Conservation (phyloP, 2,797 vertebrate species). For the Macropus fuliginosus region DNA sequence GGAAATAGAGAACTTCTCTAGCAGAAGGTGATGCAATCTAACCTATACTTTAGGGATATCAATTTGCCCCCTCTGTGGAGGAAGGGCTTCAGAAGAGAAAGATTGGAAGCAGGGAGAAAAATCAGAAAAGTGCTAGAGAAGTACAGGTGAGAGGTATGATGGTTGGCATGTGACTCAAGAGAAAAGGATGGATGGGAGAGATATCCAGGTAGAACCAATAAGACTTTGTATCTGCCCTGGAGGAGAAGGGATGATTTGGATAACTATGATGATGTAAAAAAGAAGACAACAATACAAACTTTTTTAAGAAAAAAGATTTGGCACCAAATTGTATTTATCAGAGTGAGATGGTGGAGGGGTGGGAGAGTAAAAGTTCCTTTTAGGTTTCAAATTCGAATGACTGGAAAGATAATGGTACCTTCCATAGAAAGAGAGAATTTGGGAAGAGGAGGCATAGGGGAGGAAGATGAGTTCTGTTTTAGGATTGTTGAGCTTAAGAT, state of each 20-base stretch:
- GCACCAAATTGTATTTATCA: neutral
- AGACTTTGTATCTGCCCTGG: neutral
- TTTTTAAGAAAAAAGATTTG: too few relatives aligned
- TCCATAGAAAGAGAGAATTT: neutral
- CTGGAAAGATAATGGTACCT: neutral
- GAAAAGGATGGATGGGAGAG: neutral
- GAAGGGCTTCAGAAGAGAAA: neutral
- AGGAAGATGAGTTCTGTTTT: neutral
- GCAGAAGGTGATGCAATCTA: neutral
- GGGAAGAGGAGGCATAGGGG: neutral
- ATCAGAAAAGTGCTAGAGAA: neutral
- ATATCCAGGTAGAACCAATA: neutral
- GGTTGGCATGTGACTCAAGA: neutral
- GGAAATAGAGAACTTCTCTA: neutral
- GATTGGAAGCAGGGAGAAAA: neutral
- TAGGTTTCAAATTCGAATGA: neutral
- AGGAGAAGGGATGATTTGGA: neutral
- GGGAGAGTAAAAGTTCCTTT: neutral
- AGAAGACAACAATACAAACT: neutral
- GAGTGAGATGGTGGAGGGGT: neutral
- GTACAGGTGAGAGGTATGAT: neutral
- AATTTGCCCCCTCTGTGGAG: neutral
- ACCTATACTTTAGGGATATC: neutral
- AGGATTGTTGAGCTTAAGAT: neutral
- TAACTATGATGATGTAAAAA: neutral